Evolutionary conservation across 2,113 vertebrate genomes (phyloP), one percentile per base, ranked within the genome.

Genomic region (Leptobrachium leishanense): DNA sequence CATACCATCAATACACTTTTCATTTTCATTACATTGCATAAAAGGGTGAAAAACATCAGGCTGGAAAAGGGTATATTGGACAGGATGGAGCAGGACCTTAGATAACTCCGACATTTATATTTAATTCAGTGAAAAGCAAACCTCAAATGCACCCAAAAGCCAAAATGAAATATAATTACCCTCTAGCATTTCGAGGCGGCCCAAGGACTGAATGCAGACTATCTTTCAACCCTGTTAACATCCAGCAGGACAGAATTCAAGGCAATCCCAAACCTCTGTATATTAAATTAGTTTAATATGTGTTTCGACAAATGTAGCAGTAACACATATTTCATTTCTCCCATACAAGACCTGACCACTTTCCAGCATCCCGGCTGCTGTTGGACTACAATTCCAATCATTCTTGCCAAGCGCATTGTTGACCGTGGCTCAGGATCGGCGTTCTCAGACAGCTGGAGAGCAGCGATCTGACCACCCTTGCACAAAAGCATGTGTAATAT

Each of bases 401-500:
- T 1, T 12, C 55, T 15, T 12, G 13, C 55, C 55, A 11, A 59
- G 2, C 13, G 55, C 10, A 4, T 12, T 13, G 55, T 15, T 59
- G 13, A 59, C 4, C 8, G 46, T 59, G 55, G 55, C 55, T 11
- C 3, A 12, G 3, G 13, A 11, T 2, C 55, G 3, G 3, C 9
- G 55, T 59, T 12, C 55, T 59, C 55, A 59, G 11, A 50, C 46
- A 50, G 46, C 46, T 50, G 46, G 46, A 50, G 10, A 59, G 10
- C 55, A 59, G 55, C 11, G 13, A 15, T 8, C 55, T 59, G 55
- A 54, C 75, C 75, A 69, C 66, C 66, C 66, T 57, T 6, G 50
- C 65, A 57, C 31, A 2, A 39, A 54, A 43, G 75, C 65, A 59
- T 20, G 54, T 68, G 75, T 76, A 68, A 59, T 9, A 64, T 64